A percentile compares a stretch with the other conserved stretches of the same genome.
Evolutionary conservation across 1,140 invertebrate genomes (phyloP).

Genomic region (Eufriesea mexicana): DNA sequence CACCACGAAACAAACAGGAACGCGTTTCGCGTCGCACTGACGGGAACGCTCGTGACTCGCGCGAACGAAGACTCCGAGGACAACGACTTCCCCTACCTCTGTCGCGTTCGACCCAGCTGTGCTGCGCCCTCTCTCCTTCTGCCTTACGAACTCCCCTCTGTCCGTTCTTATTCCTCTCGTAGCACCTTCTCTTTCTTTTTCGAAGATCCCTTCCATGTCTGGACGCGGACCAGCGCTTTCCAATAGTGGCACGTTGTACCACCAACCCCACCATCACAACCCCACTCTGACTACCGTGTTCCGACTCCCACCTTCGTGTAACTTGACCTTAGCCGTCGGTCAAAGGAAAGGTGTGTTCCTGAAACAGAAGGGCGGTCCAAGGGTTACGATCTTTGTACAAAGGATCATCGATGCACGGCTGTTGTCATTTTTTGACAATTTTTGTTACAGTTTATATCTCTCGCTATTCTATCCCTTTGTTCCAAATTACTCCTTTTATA

Average conservation of each 20-base stretch:
- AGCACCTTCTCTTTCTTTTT: constrained; percentile 9
- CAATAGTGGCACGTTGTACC: constrained; percentile 26
- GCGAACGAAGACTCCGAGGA: constrained; percentile 64
- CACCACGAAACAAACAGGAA: background rate
- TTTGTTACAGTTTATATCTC: background rate
- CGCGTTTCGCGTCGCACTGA: constrained; percentile 63
- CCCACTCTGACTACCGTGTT: background rate
- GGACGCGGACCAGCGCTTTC: constrained; percentile 38
- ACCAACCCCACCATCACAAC: background rate
- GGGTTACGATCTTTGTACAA: background rate
- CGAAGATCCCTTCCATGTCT: constrained; percentile 16
- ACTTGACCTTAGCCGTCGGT: constrained; percentile 50
- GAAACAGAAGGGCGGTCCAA: constrained; percentile 32
- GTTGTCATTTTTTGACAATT: background rate
- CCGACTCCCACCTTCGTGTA: constrained; percentile 24
- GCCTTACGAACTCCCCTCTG: constrained; percentile 30
- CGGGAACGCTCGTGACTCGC: constrained; percentile 46
- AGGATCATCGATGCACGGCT: background rate
- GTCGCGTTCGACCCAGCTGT: constrained; percentile 59
- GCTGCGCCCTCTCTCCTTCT: constrained; percentile 26
- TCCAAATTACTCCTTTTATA: background rate
- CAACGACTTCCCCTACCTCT: constrained; percentile 62
- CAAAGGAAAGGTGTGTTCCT: constrained; percentile 30
- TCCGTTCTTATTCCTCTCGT: background rate
- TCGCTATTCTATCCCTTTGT: background rate